Evolutionary conservation across 2,113 vertebrate genomes (phyloP), one percentile per base, ranked within the genome.

Genomic region (Callipepla californica): DNA sequence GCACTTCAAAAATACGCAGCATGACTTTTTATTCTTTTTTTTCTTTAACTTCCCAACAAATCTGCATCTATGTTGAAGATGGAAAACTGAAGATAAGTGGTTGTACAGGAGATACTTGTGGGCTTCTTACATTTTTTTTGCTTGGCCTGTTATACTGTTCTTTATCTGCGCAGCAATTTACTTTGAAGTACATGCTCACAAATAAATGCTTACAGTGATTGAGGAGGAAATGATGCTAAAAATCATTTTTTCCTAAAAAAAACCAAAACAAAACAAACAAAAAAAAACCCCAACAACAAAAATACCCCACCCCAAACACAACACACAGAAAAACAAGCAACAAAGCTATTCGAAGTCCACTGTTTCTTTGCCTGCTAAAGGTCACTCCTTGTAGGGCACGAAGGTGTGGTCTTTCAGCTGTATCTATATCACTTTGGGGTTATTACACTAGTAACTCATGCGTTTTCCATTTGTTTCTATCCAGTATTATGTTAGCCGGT

Each of bases 391-490:
- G 9, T 55, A 51, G 87, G 51, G 30, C 30, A 20, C 12, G 67
- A 51, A 79, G 28, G 4, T 32, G 15, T 80, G 22, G 16, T 53
- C 55, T 89, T 89, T 44, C 68, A 30, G 20, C 69, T 69, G 5
- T 75, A 40, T 67, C 21, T 67, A 34, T 53, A 40, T 80, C 57
- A 83, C n/a, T 8, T 75, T 70, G 13, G 36, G 87, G 79, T 65
- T 89, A 77, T 74, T 80, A 57, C 91, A 79, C 80, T 93, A 72
- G 69, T 87, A 89, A 66, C 19, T 85, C 40, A 77, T 80, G 90
- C 65, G 28, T 95, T 94, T 94, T 91, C 87, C 85, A 73, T 91
- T 95, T 90, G 45, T 91, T 96, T 94, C 95, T 92, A 69, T 80
- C 61, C 73, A 78, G 73, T 94, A 40, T 91, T 94, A 83, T 92